Base-by-base conservation (phyloP, 1,140 invertebrate species). In the Luehdorfia chinensis region DNA sequence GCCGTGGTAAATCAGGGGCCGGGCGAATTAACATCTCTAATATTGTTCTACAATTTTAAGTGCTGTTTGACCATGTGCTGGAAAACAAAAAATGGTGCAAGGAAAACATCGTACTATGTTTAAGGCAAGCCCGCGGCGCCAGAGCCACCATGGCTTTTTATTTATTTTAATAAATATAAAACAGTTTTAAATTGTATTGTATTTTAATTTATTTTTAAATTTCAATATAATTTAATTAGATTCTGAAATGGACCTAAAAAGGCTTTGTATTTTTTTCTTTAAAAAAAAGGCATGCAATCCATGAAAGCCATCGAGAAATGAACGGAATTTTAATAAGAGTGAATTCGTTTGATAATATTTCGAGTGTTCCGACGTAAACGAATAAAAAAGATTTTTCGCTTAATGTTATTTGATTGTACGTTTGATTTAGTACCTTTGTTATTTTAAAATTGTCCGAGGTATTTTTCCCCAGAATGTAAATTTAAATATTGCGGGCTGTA, bases 261-360 rank as follows among this genome's bases (percentile, higher is more conserved):
- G 15, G 34, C 34, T 37, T 37, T 37, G n/a, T 37, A 23, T 37
- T 37, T 21, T 37, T n/a, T n/a, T 33, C 14, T 8, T n/a, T n/a
- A n/a, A n/a, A n/a, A n/a, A 16, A 23, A 34, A 9, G 33, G 16
- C 33, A 34, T 19, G 18, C n/a, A 11, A 16, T 19, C 15, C 18
- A 19, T 37, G 18, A 37, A 16, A 9, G 34, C 11, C 15, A 21
- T 23, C 9, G 34, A 37, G 34, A 19, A 5, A n/a, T 15, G 34
- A 5, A 13, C 18, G 34, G 34, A 37, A 37, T 37, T 37, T 37
- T 19, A 37, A 37, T 37, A 37, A 37, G 34, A 37, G 18, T 19
- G 18, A 23, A 4, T 23, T 16, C 34, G 16, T 37, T 37, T 12
- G 3, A 23, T n/a, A 37, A 37, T 21, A 37, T 37, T 23, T 18